A percentile compares a stretch with the other conserved stretches of the same genome.
These are phyloP conservation scores for Tauraco hartlaubi DNA, from an alignment of 2,797 vertebrate species.

Conservation along the genomic window DNA sequence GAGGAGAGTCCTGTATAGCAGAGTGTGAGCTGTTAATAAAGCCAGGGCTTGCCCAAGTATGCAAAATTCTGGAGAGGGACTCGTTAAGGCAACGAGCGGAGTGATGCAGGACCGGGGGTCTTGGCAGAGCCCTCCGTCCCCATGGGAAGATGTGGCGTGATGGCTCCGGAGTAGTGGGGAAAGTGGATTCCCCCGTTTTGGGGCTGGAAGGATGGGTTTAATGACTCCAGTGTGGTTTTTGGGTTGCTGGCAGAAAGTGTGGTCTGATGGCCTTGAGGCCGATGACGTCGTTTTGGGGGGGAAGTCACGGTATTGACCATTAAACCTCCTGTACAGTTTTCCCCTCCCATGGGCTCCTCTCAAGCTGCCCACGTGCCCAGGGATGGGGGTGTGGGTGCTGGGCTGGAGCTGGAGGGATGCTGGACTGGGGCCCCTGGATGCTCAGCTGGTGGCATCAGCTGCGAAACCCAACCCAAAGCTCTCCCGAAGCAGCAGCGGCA, in stretches of 20 bases:
- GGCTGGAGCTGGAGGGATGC: neutral
- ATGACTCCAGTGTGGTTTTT: neutral
- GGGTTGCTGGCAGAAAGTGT: neutral
- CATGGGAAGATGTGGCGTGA: accelerated
- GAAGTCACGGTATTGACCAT: accelerated
- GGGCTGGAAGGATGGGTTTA: neutral
- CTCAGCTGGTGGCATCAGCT: neutral
- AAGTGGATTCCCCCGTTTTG: accelerated
- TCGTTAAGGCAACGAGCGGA: accelerated
- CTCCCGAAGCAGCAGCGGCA: neutral
- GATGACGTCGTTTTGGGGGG: accelerated
- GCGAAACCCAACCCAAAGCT: neutral
- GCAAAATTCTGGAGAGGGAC: accelerated
- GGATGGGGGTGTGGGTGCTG: neutral
- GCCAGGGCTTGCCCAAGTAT: neutral
- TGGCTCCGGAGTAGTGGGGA: neutral
- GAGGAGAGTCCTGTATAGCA: no score
- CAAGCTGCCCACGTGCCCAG: neutral
- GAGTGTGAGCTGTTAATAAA: constrained; percentile 15
- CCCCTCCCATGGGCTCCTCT: neutral
- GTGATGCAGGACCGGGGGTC: accelerated
- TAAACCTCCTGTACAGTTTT: neutral
- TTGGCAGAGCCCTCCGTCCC: neutral
- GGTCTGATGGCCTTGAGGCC: neutral
- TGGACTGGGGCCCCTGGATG: neutral